Conservation (phyloP, 1,140 invertebrate species). For the Heliothis virescens region DNA sequence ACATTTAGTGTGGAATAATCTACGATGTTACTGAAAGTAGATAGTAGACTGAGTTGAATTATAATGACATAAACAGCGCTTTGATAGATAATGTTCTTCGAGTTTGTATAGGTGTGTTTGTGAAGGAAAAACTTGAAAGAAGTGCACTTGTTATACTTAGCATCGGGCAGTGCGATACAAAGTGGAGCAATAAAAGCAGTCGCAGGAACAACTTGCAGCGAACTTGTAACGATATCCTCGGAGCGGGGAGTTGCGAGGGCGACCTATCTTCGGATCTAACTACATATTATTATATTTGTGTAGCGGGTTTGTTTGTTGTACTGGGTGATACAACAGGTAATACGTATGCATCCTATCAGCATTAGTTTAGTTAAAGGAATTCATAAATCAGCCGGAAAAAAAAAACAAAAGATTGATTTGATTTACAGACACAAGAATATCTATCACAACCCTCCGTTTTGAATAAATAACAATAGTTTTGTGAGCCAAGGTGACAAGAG, state of each 20-base stretch:
- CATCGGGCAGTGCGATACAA: slow-evolving; percentile 16
- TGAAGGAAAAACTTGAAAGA: slow-evolving; percentile 3
- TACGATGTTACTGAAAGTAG: background rate
- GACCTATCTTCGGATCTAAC: background rate
- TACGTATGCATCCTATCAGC: no score
- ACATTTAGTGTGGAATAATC: background rate
- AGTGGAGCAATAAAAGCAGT: slow-evolving; percentile 14
- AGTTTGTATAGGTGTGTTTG: background rate
- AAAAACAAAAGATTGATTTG: no score
- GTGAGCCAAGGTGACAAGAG: background rate
- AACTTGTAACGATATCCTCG: slow-evolving; percentile 2
- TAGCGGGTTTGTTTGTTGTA: background rate
- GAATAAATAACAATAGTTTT: no score
- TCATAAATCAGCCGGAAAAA: no score
- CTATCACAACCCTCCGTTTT: background rate
- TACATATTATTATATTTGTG: background rate
- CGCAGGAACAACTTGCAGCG: background rate
- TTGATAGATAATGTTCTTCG: no score
- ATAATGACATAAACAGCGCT: no score
- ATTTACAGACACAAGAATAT: no score
- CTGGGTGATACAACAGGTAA: no score
- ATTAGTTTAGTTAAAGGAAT: no score
- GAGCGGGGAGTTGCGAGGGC: background rate
- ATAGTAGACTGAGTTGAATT: no score
- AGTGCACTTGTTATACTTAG: slow-evolving; percentile 27